Conservation (phyloP, 2,888 invertebrate genomes). For the Adineta ricciae region DNA sequence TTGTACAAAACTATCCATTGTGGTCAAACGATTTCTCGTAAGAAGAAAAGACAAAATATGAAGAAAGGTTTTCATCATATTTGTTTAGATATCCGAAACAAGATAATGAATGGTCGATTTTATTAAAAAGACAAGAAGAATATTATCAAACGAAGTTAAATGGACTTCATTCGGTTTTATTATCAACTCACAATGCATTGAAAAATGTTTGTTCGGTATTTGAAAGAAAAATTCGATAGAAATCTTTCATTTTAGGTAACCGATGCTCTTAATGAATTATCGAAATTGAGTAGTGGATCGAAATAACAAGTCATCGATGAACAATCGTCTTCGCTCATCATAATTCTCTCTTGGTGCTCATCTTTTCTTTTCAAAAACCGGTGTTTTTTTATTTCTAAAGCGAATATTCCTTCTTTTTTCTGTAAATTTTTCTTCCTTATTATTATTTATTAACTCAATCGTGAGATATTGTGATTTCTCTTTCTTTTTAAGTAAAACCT, state of each 20-base stretch:
- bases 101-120: background rate
- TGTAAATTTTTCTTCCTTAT: background rate
- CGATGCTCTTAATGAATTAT: background rate
- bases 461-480: background rate
- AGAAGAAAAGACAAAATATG: background rate
- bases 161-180: background rate
- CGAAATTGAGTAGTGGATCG: background rate
- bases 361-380: background rate
- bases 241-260: background rate
- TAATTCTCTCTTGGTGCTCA: background rate
- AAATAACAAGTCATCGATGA: background rate
- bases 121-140: conserved; percentile 5
- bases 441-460: background rate
- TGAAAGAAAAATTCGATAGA: background rate
- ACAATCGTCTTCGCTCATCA: background rate
- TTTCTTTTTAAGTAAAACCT: background rate
- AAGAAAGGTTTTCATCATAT: background rate
- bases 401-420: background rate
- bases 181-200: background rate
- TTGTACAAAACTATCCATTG: background rate
- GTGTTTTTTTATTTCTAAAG: background rate
- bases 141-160: conserved; percentile 8
- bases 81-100: background rate
- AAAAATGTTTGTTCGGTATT: background rate
- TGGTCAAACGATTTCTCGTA: background rate